Conservation (phyloP, 37 sponge, comb jelly and placozoan species). For the Ephydatia muelleri region DNA sequence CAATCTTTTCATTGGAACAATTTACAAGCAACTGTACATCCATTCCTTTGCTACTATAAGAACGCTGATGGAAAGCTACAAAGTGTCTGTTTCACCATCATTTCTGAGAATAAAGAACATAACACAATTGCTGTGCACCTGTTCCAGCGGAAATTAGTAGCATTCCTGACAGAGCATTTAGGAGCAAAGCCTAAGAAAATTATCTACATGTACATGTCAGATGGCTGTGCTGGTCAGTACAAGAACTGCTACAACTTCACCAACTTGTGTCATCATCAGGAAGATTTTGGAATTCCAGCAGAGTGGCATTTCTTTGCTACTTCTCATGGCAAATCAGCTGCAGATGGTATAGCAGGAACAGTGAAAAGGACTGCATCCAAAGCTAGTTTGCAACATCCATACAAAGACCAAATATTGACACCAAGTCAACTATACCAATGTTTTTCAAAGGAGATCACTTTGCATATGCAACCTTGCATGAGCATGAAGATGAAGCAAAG, state of each 20-base stretch:
- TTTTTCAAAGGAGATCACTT: slow-evolving; percentile 31
- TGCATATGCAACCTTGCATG: slow-evolving; percentile 21
- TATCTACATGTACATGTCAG: slow-evolving; percentile 36
- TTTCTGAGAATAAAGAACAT: slow-evolving; percentile 46
- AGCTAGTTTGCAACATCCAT: slow-evolving; percentile 45
- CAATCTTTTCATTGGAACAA: slow-evolving; percentile 73
- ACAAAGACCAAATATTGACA: slow-evolving; percentile 57
- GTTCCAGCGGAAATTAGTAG: slow-evolving; percentile 29
- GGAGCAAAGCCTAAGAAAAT: slow-evolving; percentile 18
- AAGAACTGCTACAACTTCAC: slow-evolving; percentile 31
- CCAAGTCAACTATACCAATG: slow-evolving; percentile 48
- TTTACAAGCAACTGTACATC: slow-evolving; percentile 64
- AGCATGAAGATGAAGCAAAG: slow-evolving; percentile 12
- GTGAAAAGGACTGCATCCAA: slow-evolving; percentile 58
- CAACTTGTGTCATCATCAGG: too few relatives aligned
- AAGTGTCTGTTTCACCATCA: slow-evolving; percentile 35
- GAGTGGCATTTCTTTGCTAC: slow-evolving; percentile 68
- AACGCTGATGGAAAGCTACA: slow-evolving; percentile 21
- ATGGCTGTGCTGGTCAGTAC: slow-evolving; percentile 59
- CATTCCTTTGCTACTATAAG: slow-evolving; percentile 37
- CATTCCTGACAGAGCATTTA: slow-evolving; percentile 26
- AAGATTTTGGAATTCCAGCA: slow-evolving; percentile 59
- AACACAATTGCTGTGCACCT: slow-evolving; percentile 55
- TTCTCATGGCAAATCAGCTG: slow-evolving; percentile 61
- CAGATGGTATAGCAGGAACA: slow-evolving; percentile 67